Evolutionary conservation across 2,888 invertebrate species (phyloP).

Genomic region (Syritta pipiens): DNA sequence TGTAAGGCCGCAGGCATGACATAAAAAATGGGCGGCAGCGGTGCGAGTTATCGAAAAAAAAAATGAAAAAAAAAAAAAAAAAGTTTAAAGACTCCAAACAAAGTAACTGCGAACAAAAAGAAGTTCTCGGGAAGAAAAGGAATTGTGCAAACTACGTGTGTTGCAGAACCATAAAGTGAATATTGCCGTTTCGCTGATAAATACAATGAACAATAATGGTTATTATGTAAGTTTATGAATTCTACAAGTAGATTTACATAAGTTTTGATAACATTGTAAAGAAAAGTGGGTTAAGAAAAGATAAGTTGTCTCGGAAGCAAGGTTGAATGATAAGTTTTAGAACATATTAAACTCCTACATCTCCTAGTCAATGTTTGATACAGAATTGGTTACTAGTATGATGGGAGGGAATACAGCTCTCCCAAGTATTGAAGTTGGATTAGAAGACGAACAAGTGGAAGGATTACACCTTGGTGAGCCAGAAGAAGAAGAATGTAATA

Average conservation of each 20-base stretch:
- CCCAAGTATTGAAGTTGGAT: background rate
- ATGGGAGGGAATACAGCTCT: background rate
- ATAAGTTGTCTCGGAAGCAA: too few relatives aligned
- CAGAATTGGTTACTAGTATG: background rate
- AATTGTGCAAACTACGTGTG: too few relatives aligned
- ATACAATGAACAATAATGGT: background rate
- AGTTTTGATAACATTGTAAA: background rate
- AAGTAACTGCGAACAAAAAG: too few relatives aligned
- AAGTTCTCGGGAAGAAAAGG: too few relatives aligned
- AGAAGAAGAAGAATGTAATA: constrained; percentile 5
- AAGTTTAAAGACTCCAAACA: background rate
- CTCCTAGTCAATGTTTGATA: constrained; percentile 15
- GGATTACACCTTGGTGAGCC: constrained; percentile 10
- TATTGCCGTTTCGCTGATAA: background rate
- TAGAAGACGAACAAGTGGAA: background rate
- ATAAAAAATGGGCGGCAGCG: constrained; percentile 13
- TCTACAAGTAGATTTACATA: background rate
- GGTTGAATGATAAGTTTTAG: background rate
- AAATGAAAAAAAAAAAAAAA: background rate
- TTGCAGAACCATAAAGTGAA: background rate
- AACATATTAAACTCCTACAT: constrained; percentile 2
- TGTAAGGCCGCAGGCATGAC: background rate
- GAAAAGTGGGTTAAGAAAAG: background rate
- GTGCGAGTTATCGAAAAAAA: constrained; percentile 11
- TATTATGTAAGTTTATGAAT: background rate